Percentiles rank a stretch among this genome's conserved stretches.
These are phyloP conservation scores for Oncorhynchus nerka DNA, from an alignment of 2,113 vertebrate genomes.

Conservation along the genomic window DNA sequence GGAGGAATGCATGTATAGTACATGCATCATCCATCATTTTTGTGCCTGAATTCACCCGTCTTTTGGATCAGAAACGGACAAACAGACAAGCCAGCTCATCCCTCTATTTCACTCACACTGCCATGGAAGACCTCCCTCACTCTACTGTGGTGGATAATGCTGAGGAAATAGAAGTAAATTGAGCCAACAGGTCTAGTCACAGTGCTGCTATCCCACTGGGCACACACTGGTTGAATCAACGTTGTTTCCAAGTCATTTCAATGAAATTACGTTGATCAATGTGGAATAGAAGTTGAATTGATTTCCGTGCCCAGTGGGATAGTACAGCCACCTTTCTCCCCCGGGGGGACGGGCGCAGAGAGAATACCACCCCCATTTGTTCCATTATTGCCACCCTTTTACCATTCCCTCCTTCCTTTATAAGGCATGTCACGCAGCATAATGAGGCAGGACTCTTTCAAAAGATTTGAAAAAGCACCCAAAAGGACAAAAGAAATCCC, in stretches of 20 bases:
- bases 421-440: constrained; percentile 18
- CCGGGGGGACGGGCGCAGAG: constrained; percentile 12
- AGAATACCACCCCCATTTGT: constrained; percentile 15
- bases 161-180: constrained; percentile 25
- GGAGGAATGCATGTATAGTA: not conserved
- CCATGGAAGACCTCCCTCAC: not conserved
- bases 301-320: too few relatives aligned
- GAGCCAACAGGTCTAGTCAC: constrained; percentile 28
- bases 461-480: constrained; percentile 24
- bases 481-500: constrained; percentile 8
- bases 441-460: not conserved
- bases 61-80: too few relatives aligned
- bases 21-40: not conserved
- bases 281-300: too few relatives aligned
- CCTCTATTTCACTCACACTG: constrained; percentile 5
- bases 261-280: too few relatives aligned
- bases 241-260: too few relatives aligned
- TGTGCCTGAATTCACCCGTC: too few relatives aligned
- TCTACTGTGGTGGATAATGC: constrained; percentile 9
- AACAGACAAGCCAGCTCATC: too few relatives aligned
- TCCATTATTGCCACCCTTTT: not conserved
- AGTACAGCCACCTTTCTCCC: constrained; percentile 2
- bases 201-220: not conserved
- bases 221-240: too few relatives aligned
- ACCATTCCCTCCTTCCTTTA: not conserved